phyloP scores from a whole-genome alignment of 35 echinoderm and acorn worm genomes.

The Apostichopus japonicus region DNA sequence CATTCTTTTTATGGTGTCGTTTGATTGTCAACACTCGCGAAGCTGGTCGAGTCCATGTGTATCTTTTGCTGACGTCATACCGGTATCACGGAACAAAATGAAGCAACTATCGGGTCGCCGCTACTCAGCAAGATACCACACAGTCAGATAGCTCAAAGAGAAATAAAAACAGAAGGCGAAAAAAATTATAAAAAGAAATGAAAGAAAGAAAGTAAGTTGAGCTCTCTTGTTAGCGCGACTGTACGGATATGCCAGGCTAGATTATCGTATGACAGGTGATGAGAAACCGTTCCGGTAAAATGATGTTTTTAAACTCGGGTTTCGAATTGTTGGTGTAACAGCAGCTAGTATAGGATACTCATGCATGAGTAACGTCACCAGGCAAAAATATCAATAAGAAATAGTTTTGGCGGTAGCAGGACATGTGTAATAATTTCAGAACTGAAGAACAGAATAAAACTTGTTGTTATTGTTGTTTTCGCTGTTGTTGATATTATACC shows the following conservation, averaged over 20 bases:
- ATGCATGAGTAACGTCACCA: neutral
- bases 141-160: neutral
- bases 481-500: too few species aligned
- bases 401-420: too few species aligned
- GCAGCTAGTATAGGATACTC: neutral
- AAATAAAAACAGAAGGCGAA: neutral
- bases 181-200: neutral
- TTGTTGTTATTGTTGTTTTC: too few species aligned
- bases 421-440: too few species aligned
- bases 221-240: neutral
- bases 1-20: slow-evolving; percentile 1
- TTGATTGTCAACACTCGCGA: slow-evolving; percentile 13
- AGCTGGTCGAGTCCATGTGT: neutral
- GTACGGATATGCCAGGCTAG: neutral
- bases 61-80: slow-evolving; percentile 2
- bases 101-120: neutral
- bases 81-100: neutral
- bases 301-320: neutral
- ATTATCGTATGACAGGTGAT: neutral
- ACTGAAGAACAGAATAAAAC: too few species aligned
- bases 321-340: neutral
- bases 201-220: neutral
- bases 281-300: neutral
- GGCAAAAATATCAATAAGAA: too few species aligned
- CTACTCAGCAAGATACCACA: neutral